Base-by-base conservation (phyloP, 1,140 invertebrate species). In the Leptinotarsa texana region DNA sequence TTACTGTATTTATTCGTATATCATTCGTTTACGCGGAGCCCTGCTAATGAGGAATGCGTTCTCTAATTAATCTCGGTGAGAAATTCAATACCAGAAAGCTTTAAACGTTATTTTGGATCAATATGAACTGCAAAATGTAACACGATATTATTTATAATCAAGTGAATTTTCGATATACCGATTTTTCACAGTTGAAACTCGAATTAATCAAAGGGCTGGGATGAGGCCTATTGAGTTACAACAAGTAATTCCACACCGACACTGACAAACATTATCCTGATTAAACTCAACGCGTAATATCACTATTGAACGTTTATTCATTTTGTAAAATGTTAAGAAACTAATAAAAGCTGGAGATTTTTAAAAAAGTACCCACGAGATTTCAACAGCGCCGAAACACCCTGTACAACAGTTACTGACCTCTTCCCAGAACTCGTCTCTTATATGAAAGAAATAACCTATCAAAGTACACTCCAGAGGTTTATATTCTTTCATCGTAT, bases 21-120 rank as follows among this genome's bases (percentile, higher is more conserved):
- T 57, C 51, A 57, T 15, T 6, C 0, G n/a, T 57, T 57, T 57
- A 65, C 3, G 21, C 61, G 61, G 13, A 62, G 61, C 17, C 15
- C 21, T 27, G n/a, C 63, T 65, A 27, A 65, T 65, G 63, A 65
- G 63, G 21, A 18, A 18, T 21, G 21, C 8, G 24, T 15, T 17
- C 63, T 65, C 21, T 65, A 65, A 65, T 65, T 27, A 65, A 65
- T 65, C 63, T 21, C 17, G 24, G 63, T 65, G 63, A 11, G 17
- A 22, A 65, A 65, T 27, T 65, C 18, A 65, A 65, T 65, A 65
- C 21, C 21, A 5, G 11, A 42, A 42, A 42, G 33, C 33, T 11
- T 11, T 8, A 42, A 42, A 42, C 33, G 33, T 42, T 42, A 42
- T 42, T 42, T 42, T 11, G 33, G 8, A 11, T 42, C 33, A 42